Percentiles rank a stretch among this genome's conserved stretches.
Conservation (phyloP, 2,797 vertebrate genomes). For the Enteromius argenteus region DNA sequence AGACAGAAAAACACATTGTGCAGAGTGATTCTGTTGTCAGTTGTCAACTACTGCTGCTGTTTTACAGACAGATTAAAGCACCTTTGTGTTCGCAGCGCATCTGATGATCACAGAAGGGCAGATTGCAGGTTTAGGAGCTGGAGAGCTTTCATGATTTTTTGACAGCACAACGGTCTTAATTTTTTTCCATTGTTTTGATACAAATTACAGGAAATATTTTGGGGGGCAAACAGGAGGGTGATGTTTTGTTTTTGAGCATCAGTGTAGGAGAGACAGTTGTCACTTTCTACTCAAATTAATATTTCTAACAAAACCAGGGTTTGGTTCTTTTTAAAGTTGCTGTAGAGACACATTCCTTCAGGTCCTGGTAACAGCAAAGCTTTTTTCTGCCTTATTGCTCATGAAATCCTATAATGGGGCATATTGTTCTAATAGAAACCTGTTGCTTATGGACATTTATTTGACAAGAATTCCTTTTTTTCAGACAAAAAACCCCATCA, state of each 20-base stretch:
- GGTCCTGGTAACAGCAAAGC: background rate
- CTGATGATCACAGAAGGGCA: constrained; percentile 19
- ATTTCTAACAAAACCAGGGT: background rate
- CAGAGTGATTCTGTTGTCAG: constrained; percentile 22
- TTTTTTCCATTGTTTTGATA: background rate
- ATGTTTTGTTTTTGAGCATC: background rate
- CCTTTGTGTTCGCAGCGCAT: background rate
- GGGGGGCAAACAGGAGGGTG: background rate
- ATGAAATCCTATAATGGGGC: background rate
- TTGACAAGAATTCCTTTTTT: background rate
- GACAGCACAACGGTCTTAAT: constrained; percentile 4
- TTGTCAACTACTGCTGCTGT: constrained; percentile 11
- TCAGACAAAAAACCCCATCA: background rate
- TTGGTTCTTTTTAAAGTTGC: background rate
- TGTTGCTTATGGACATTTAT: background rate
- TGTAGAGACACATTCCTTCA: background rate
- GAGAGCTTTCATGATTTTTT: constrained; percentile 16
- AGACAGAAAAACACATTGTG: background rate
- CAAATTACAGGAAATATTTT: background rate
- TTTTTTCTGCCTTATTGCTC: background rate
- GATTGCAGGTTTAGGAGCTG: constrained; percentile 22
- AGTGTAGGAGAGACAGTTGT: background rate
- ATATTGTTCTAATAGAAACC: background rate
- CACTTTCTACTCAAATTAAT: background rate
- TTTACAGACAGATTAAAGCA: constrained; percentile 26